A percentile compares a stretch with the other conserved stretches of the same genome.
Evolutionary conservation across 2,113 vertebrate genomes (phyloP).

Genomic region (Opisthocomus hoazin): DNA sequence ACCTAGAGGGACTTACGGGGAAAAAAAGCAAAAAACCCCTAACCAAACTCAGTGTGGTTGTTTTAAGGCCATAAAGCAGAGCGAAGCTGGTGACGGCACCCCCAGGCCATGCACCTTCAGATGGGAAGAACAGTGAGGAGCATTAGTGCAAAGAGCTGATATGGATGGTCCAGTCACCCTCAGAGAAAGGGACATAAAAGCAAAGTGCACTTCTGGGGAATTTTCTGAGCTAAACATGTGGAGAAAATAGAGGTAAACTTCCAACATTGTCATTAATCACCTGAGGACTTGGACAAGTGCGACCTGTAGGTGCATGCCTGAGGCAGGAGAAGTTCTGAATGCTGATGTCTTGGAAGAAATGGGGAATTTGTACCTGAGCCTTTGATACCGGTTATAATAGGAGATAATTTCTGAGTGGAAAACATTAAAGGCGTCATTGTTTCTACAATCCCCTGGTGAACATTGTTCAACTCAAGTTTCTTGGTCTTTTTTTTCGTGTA

Average conservation of each 20-base stretch:
- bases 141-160: neutral
- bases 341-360: neutral
- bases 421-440: neutral
- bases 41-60: neutral
- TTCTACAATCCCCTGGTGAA: neutral
- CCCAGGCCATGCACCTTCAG: neutral
- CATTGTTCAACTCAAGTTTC: neutral
- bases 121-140: rapidly evolving
- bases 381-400: neutral
- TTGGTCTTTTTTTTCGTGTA: neutral
- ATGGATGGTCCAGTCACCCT: neutral
- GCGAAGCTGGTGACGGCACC: neutral
- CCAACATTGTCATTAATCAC: neutral
- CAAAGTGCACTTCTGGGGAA: neutral
- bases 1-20: neutral
- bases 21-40: rapidly evolving
- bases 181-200: neutral
- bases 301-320: neutral
- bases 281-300: neutral
- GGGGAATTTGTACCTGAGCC: neutral
- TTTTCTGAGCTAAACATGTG: neutral
- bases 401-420: neutral
- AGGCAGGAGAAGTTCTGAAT: neutral
- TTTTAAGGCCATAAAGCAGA: neutral
- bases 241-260: neutral